phyloP scores from a whole-genome alignment of 2,888 invertebrate species.

The Rhogogaster chlorosoma region DNA sequence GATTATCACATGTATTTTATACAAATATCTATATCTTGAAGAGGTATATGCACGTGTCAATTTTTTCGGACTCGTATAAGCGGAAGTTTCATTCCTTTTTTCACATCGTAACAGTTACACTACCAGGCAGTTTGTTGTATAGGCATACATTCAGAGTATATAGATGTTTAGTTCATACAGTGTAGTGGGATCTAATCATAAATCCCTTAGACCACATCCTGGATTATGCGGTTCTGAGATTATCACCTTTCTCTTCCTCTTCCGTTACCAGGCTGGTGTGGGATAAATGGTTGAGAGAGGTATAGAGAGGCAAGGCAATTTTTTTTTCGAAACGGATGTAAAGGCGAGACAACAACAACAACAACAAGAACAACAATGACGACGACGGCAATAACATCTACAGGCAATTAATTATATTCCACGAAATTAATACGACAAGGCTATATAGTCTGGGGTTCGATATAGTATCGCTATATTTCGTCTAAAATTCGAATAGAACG shows the following conservation, averaged over 20 bases:
- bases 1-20: not conserved
- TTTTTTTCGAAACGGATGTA: not conserved
- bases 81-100: not conserved
- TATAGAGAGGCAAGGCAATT: constrained; percentile 25
- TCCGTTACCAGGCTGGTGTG: not conserved
- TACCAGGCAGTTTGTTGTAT: constrained; percentile 25
- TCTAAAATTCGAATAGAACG: not conserved
- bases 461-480: not conserved
- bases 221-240: not conserved
- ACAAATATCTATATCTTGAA: not conserved
- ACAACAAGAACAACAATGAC: constrained; percentile 7
- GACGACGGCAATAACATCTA: constrained; percentile 10
- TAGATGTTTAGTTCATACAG: not conserved
- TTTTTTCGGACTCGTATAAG: not conserved
- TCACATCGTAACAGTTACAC: not conserved
- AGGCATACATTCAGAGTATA: not conserved
- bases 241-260: not conserved
- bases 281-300: not conserved
- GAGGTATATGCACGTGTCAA: not conserved
- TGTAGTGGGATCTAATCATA: not conserved
- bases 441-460: not conserved
- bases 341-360: constrained; percentile 33
- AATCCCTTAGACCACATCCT: not conserved
- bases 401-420: not conserved
- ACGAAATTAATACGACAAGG: not conserved